These are phyloP conservation scores for Limanda limanda DNA, from an alignment of 2,113 vertebrate genomes.

Conservation along the genomic window DNA sequence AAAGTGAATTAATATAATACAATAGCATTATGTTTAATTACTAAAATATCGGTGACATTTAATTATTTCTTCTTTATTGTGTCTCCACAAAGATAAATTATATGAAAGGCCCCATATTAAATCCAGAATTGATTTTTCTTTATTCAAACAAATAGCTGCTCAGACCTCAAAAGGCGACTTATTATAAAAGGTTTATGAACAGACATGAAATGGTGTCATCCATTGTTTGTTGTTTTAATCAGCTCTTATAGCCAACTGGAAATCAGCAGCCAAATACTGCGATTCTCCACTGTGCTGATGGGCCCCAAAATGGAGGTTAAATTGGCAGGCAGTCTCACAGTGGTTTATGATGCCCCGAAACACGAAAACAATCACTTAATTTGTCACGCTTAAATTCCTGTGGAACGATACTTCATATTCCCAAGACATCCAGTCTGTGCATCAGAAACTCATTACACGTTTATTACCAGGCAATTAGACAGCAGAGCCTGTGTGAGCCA, in stretches of 20 bases:
- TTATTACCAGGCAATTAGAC: slow-evolving; percentile 72
- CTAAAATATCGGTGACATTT: slow-evolving; percentile 16
- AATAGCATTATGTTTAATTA: slow-evolving; percentile 45
- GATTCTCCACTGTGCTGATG: slow-evolving; percentile 5
- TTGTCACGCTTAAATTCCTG: slow-evolving; percentile 60
- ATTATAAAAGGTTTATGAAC: slow-evolving; percentile 30
- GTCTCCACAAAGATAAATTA: slow-evolving; percentile 10
- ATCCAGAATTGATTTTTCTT: background rate
- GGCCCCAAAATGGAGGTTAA: slow-evolving; percentile 35
- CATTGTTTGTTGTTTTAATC: slow-evolving; percentile 24
- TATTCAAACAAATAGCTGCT: slow-evolving; percentile 13
- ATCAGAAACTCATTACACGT: slow-evolving; percentile 74
- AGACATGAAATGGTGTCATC: background rate
- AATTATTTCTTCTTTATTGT: slow-evolving; percentile 52
- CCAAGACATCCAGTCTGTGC: slow-evolving; percentile 53
- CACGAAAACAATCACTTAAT: slow-evolving; percentile 62
- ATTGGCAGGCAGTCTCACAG: slow-evolving; percentile 35
- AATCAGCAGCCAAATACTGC: slow-evolving; percentile 10
- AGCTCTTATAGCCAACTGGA: slow-evolving; percentile 22
- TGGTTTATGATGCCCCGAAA: slow-evolving; percentile 50
- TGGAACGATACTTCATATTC: slow-evolving; percentile 59
- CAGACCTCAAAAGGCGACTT: slow-evolving; percentile 6
- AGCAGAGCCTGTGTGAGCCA: slow-evolving; percentile 25
- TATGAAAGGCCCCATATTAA: slow-evolving; percentile 11
- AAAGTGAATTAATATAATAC: slow-evolving; percentile 42